These are phyloP conservation scores for Mactra quadrangularis DNA, from an alignment of 1,140 invertebrate species.

Conservation along the genomic window DNA sequence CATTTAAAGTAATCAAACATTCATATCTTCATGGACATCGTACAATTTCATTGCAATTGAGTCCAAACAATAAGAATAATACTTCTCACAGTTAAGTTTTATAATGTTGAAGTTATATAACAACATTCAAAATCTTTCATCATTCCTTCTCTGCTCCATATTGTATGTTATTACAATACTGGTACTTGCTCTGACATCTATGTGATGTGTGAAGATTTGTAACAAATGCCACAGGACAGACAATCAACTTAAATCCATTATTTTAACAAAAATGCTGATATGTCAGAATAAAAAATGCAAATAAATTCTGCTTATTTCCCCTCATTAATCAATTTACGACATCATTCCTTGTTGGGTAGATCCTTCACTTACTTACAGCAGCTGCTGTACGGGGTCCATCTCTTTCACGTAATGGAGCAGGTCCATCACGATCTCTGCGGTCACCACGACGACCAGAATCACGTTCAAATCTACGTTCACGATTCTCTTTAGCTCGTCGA, in stretches of 20 bases:
- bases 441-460: conserved; percentile 39
- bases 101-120: no score
- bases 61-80: not conserved
- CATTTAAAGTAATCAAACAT: no score
- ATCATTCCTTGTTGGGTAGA: not conserved
- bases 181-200: no score
- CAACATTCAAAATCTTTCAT: no score
- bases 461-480: conserved; percentile 60
- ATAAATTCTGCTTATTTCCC: conserved; percentile 9
- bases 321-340: not conserved
- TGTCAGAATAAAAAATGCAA: conserved; percentile 30
- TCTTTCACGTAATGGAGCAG: not conserved
- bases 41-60: not conserved
- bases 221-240: no score
- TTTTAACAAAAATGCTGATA: conserved; percentile 50
- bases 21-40: not conserved
- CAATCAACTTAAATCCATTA: no score
- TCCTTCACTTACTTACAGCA: conserved; percentile 1
- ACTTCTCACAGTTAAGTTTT: not conserved
- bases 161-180: no score
- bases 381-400: conserved; percentile 20
- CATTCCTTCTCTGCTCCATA: no score
- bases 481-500: conserved; percentile 76
- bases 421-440: not conserved
- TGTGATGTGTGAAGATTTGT: no score